Conservation (phyloP, 2,113 vertebrate species). For the Sinocyclocheilus anophthalmus region DNA sequence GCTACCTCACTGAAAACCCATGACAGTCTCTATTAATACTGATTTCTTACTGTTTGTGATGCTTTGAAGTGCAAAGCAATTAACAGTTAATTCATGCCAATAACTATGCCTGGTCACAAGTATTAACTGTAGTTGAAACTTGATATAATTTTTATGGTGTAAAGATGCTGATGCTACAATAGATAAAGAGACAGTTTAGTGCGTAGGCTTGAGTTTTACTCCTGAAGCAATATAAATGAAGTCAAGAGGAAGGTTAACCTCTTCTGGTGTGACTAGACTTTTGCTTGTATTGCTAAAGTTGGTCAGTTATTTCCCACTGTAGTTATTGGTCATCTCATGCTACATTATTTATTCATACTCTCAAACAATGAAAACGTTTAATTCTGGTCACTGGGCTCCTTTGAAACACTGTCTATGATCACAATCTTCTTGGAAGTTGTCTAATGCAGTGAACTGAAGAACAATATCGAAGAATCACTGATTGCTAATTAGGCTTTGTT, state of each 20-base stretch:
- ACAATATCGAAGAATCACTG: not conserved
- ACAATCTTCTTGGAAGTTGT: not conserved
- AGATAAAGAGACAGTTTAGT: not conserved
- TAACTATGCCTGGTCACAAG: slow-evolving; percentile 12
- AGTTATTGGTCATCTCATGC: not conserved
- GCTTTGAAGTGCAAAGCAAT: slow-evolving; percentile 76
- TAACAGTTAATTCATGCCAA: slow-evolving; percentile 65
- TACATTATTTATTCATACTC: not conserved
- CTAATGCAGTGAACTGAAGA: not conserved
- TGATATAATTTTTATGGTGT: not conserved
- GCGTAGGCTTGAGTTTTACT: not conserved
- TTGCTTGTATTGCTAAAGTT: not conserved
- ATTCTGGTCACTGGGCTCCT: not conserved
- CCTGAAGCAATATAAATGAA: not conserved
- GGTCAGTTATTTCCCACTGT: not conserved
- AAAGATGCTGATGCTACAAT: not conserved
- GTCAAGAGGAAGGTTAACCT: too few species aligned
- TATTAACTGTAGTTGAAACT: not conserved
- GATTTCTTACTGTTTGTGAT: slow-evolving; percentile 44
- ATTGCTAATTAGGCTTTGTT: not conserved
- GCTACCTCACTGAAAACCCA: slow-evolving; percentile 59
- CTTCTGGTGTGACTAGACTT: not conserved
- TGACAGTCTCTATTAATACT: slow-evolving; percentile 62
- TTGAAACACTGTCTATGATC: not conserved
- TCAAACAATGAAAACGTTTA: not conserved